These are phyloP conservation scores for Aptenodytes forsteri DNA, from an alignment of 2,113 vertebrate species.

Conservation along the genomic window DNA sequence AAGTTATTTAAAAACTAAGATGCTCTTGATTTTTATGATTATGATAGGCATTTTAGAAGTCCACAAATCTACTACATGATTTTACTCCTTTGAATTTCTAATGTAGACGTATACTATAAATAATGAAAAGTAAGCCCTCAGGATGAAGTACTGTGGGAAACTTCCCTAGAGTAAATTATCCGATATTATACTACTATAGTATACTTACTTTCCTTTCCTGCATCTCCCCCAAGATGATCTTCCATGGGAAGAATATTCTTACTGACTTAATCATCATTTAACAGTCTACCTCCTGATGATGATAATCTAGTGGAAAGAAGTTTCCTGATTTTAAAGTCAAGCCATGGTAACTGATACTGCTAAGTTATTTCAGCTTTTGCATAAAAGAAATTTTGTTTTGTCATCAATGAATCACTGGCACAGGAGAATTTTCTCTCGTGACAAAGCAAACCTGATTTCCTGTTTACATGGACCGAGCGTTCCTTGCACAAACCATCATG, in stretches of 20 bases:
- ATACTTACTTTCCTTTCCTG: neutral
- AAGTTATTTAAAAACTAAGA: neutral
- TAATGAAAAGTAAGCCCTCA: neutral
- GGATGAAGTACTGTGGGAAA: neutral
- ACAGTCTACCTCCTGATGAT: neutral
- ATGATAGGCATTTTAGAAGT: neutral
- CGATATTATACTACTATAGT: neutral
- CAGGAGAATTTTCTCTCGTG: neutral
- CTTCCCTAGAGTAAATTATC: neutral
- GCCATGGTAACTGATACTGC: neutral
- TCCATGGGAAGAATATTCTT: neutral
- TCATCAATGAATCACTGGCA: neutral
- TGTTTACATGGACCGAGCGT: rapidly evolving
- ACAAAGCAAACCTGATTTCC: neutral
- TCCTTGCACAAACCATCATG: rapidly evolving
- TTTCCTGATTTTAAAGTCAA: neutral
- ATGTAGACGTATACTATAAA: neutral
- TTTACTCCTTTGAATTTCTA: neutral
- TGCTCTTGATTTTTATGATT: neutral
- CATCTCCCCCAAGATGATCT: neutral
- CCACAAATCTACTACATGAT: neutral
- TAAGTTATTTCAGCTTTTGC: neutral
- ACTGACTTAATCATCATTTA: neutral
- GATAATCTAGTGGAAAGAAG: neutral
- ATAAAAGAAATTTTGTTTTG: neutral